Percentiles rank a stretch among this genome's conserved stretches.
phyloP scores from a whole-genome alignment of 2,113 vertebrate species.

The Lagopus muta region DNA sequence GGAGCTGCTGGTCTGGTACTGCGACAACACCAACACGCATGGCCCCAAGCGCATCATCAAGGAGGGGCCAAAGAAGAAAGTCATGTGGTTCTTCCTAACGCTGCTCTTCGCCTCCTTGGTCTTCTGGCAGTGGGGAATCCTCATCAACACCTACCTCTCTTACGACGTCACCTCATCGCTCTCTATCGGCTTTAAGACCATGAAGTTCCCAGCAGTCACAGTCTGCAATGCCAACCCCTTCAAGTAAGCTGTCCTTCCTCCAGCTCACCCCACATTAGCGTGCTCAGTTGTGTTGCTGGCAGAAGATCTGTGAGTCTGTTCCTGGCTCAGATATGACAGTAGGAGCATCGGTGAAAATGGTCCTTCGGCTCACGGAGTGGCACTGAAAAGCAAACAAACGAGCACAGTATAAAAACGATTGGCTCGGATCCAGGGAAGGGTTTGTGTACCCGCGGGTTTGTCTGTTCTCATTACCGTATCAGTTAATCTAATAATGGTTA shows the following conservation, averaged over 20 bases:
- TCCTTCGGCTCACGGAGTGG: neutral
- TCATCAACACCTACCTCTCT: constrained; percentile 83
- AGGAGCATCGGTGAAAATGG: neutral
- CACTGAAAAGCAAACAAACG: neutral
- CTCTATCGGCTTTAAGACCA: constrained; percentile 82
- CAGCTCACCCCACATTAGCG: neutral
- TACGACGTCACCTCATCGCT: constrained; percentile 80
- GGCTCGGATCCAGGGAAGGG: neutral
- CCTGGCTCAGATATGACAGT: accelerated
- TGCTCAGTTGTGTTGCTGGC: accelerated
- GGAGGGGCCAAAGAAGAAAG: constrained; percentile 85
- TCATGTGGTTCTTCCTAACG: constrained; percentile 81
- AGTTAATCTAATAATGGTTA: neutral
- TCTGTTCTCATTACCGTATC: neutral
- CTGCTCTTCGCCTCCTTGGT: constrained; percentile 81
- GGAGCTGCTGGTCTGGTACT: constrained; percentile 87
- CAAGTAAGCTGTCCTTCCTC: constrained; percentile 68
- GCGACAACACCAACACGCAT: constrained; percentile 85
- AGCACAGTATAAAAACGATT: accelerated
- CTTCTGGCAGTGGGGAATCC: constrained; percentile 84
- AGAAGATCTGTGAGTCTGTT: accelerated
- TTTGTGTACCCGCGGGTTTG: neutral
- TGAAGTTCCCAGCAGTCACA: constrained; percentile 84
- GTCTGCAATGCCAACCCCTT: constrained; percentile 84
- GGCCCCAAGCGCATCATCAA: constrained; percentile 85